Evolutionary conservation across 2,113 vertebrate species (phyloP).

Genomic region (Excalfactoria chinensis): DNA sequence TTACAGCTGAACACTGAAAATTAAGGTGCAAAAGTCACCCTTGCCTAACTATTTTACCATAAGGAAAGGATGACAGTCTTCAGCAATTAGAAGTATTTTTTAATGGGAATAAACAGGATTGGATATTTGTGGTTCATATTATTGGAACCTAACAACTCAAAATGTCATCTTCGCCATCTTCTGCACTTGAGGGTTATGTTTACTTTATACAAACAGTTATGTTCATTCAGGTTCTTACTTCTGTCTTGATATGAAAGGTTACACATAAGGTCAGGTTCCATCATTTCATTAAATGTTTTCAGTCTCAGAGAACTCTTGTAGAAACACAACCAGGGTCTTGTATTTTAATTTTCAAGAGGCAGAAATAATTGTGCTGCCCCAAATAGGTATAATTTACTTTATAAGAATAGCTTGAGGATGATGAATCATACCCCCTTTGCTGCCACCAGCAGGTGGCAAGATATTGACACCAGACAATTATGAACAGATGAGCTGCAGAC

Average conservation of each 20-base stretch:
- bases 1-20: background rate
- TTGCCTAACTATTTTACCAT: background rate
- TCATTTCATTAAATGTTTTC: background rate
- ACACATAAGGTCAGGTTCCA: background rate
- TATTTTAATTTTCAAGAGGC: background rate
- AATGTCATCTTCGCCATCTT: background rate
- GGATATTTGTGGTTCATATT: background rate
- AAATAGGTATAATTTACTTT: background rate
- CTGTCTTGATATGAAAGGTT: background rate
- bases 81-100: background rate
- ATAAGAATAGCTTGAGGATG: background rate
- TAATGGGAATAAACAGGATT: background rate
- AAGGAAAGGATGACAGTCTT: background rate
- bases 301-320: background rate
- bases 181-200: background rate
- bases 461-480: background rate
- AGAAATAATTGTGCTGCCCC: background rate
- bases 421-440: background rate
- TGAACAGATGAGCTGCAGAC: background rate
- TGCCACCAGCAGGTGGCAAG: background rate
- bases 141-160: background rate
- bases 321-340: background rate
- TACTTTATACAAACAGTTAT: background rate
- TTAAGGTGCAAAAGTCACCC: background rate
- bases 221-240: background rate